phyloP scores from a whole-genome alignment of 2,888 invertebrate species.

The Cancer borealis region DNA sequence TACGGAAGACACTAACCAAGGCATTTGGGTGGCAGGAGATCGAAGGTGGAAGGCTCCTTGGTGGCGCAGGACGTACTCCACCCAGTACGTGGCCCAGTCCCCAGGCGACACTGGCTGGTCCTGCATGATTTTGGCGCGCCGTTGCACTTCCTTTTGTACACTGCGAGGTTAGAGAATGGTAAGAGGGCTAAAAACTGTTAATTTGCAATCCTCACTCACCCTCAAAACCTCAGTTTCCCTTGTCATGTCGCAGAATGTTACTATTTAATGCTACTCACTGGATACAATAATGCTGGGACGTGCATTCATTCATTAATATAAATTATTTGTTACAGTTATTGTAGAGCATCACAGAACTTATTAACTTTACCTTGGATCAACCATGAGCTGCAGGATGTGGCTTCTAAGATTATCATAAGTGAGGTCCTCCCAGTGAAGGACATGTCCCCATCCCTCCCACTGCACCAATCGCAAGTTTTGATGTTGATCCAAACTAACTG shows the following conservation, averaged over 20 bases:
- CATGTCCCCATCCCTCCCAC: constrained; percentile 80
- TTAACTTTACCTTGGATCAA: not conserved
- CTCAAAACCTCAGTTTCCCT: not conserved
- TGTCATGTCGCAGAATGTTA: not conserved
- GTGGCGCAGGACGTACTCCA: constrained; percentile 80
- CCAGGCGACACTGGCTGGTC: constrained; percentile 79
- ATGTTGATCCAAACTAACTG: constrained; percentile 86
- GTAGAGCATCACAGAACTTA: not conserved
- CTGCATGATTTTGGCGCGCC: constrained; percentile 67
- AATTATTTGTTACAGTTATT: not conserved
- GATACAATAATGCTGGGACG: too few relatives aligned
- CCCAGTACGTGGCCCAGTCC: constrained; percentile 79
- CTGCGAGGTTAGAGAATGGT: constrained; percentile 78
- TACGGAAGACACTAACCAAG: constrained; percentile 54
- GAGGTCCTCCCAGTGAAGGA: constrained; percentile 64
- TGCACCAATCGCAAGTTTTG: constrained; percentile 83
- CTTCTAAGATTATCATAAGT: constrained; percentile 62
- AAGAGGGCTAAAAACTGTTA: not conserved
- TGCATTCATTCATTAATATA: not conserved
- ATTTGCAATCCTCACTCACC: too few relatives aligned
- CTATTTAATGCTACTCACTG: too few relatives aligned
- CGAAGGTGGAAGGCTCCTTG: constrained; percentile 79
- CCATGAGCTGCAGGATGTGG: not conserved
- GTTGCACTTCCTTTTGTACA: constrained; percentile 80
- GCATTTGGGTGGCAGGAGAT: constrained; percentile 67